Evolutionary conservation across 1,140 invertebrate genomes (phyloP).

Genomic region (Linepithema humile): DNA sequence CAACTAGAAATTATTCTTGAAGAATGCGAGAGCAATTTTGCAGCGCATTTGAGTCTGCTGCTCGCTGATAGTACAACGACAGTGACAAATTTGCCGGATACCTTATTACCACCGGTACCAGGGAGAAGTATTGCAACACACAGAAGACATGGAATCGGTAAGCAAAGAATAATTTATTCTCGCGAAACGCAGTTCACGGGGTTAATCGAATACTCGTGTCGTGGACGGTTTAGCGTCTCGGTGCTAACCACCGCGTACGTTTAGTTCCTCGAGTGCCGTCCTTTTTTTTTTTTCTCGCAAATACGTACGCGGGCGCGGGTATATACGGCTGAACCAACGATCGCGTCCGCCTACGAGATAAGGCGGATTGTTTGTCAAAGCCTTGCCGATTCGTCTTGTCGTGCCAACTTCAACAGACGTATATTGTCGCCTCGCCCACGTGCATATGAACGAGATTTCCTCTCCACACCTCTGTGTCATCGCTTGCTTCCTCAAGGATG

Average conservation of each 20-base stretch:
- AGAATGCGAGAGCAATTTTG: background rate
- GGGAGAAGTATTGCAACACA: conserved; percentile 11
- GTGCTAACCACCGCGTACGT: conserved; percentile 62
- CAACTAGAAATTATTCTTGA: background rate
- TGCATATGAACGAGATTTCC: conserved; percentile 58
- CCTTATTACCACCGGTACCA: conserved; percentile 13
- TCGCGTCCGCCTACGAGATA: conserved; percentile 68
- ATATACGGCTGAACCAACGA: conserved; percentile 58
- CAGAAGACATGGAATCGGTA: conserved; percentile 45
- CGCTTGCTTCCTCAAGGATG: conserved; percentile 48
- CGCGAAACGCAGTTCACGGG: conserved; percentile 55
- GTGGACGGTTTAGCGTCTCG: conserved; percentile 62
- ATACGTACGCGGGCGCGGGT: conserved; percentile 17
- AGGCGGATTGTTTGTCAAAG: conserved; percentile 68
- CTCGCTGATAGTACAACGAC: conserved; percentile 32
- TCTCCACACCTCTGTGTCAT: conserved; percentile 49
- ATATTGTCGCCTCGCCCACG: conserved; percentile 65
- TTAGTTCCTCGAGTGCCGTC: conserved; percentile 51
- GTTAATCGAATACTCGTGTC: conserved; percentile 73
- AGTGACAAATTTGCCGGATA: conserved; percentile 37
- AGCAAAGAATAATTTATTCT: conserved; percentile 64
- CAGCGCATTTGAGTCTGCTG: background rate
- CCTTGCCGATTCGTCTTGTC: conserved; percentile 62
- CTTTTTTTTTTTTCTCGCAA: background rate
- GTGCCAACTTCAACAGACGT: conserved; percentile 64